Evolutionary conservation across 2,797 vertebrate species (phyloP).

Genomic region (Smutsia gigantea): DNA sequence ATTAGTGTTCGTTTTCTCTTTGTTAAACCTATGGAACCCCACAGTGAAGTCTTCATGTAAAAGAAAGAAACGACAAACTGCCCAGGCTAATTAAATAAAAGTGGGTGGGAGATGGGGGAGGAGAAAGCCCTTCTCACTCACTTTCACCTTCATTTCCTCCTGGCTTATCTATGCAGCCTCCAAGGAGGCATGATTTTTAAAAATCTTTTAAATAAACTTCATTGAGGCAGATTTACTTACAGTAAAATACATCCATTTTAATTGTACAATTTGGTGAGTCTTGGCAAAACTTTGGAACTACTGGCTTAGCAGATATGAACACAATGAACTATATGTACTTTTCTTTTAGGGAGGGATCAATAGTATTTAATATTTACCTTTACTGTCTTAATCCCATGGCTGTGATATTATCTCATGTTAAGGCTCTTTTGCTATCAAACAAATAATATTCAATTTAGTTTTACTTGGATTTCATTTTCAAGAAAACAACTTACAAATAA

Average conservation of each 20-base stretch:
- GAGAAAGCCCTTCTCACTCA: not conserved
- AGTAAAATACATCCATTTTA: not conserved
- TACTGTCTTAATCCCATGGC: not conserved
- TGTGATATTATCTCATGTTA: not conserved
- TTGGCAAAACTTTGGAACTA: slow-evolving; percentile 12
- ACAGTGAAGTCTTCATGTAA: not conserved
- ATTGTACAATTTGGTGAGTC: not conserved
- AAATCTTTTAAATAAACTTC: not conserved
- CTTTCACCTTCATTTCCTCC: not conserved
- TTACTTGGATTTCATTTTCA: not conserved
- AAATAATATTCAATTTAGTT: slow-evolving; percentile 14
- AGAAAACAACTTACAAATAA: not conserved
- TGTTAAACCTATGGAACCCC: not conserved
- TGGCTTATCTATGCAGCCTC: not conserved
- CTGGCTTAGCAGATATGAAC: not conserved
- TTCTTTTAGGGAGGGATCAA: not conserved
- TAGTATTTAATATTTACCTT: not conserved
- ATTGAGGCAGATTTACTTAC: not conserved
- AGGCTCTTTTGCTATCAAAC: not conserved
- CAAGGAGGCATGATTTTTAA: not conserved
- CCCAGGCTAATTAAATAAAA: not conserved
- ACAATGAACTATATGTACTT: not conserved
- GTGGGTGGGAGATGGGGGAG: not conserved
- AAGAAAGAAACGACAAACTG: not conserved
- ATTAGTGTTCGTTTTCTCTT: not conserved